Conservation (phyloP, 2,888 invertebrate genomes). For the Tortricodes alternella region DNA sequence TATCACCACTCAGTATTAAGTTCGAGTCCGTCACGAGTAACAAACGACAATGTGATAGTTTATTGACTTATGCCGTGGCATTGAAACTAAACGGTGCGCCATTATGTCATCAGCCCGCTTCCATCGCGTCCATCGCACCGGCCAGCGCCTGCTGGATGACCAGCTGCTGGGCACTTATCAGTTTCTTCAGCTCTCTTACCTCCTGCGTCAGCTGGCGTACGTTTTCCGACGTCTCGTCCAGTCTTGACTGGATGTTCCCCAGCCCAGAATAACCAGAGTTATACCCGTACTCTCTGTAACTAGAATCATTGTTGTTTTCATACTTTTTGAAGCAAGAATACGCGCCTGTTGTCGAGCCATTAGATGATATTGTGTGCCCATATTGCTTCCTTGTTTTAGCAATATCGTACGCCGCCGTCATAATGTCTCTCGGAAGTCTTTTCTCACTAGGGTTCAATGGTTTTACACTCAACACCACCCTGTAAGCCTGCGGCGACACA, state of each 20-base stretch:
- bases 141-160: constrained; percentile 77
- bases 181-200: constrained; percentile 85
- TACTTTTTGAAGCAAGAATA: constrained; percentile 86
- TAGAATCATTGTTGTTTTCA: constrained; percentile 83
- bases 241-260: constrained; percentile 83
- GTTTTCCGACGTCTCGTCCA: constrained; percentile 87
- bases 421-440: constrained; percentile 89
- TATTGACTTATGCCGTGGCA: constrained; percentile 78
- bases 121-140: constrained; percentile 70
- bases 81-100: constrained; percentile 73
- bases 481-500: constrained; percentile 90
- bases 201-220: constrained; percentile 86
- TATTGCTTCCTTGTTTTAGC: constrained; percentile 89
- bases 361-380: constrained; percentile 86
- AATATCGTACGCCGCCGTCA: constrained; percentile 91
- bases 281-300: constrained; percentile 80
- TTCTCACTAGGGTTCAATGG: constrained; percentile 92
- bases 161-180: constrained; percentile 77
- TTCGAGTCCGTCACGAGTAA: constrained; percentile 50
- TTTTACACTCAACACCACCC: constrained; percentile 91
- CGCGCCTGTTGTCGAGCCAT: constrained; percentile 84
- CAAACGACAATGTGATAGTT: constrained; percentile 66
- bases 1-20: constrained; percentile 65
- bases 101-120: constrained; percentile 76
- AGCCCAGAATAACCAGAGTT: constrained; percentile 81